Percentiles rank a stretch among this genome's conserved stretches.
Conservation (phyloP, 2,113 vertebrate species). For the Alces alces region DNA sequence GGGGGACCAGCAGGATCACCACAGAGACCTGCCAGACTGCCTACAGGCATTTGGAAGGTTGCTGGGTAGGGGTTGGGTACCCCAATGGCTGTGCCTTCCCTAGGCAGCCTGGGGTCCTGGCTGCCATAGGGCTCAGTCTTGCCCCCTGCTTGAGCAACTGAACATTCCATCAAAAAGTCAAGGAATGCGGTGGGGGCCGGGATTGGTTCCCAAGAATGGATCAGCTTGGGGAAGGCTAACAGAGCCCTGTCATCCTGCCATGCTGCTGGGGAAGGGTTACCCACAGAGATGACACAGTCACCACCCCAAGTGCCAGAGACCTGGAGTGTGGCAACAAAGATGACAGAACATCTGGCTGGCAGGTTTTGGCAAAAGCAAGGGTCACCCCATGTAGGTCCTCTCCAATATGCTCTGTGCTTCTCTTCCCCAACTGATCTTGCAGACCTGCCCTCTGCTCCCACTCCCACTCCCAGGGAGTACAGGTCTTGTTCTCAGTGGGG, state of each 20-base stretch:
- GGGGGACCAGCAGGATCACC: not conserved
- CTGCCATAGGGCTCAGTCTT: not conserved
- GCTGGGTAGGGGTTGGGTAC: not conserved
- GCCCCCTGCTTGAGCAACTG: not conserved
- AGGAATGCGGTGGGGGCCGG: not conserved
- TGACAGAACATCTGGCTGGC: not conserved
- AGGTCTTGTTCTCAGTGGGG: not conserved
- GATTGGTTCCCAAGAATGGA: not conserved
- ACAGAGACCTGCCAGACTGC: not conserved
- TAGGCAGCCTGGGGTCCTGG: not conserved
- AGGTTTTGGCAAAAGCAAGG: not conserved
- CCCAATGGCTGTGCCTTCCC: not conserved
- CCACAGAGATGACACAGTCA: not conserved
- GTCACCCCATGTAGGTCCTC: not conserved
- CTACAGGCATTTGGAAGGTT: not conserved
- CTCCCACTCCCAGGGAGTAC: not conserved
- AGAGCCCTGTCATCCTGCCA: not conserved
- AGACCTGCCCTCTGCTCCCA: not conserved
- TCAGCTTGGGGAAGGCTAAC: not conserved
- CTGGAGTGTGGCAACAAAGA: not conserved
- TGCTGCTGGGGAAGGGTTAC: not conserved
- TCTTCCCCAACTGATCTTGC: not conserved
- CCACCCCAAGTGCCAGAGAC: rapidly evolving
- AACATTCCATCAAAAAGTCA: not conserved
- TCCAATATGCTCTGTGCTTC: not conserved